Conservation (phyloP, 2,113 vertebrate species). For the Brachypodius melanocephalos region DNA sequence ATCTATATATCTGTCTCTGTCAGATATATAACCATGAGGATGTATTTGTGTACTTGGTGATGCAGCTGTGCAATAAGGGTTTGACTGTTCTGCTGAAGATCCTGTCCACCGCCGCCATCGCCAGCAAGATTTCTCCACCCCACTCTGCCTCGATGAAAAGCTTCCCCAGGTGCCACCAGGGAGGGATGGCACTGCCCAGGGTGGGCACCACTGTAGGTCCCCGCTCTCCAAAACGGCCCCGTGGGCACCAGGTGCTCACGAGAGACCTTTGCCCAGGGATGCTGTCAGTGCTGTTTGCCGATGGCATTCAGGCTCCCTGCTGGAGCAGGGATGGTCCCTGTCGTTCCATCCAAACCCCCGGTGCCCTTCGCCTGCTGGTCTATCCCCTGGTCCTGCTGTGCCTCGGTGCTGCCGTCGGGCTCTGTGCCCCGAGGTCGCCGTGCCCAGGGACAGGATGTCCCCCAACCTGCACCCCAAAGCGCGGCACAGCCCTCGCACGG, state of each 20-base stretch:
- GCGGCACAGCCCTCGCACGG: accelerated
- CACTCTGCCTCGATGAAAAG: not conserved
- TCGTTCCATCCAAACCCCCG: accelerated
- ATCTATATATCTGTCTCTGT: no score
- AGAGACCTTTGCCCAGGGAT: not conserved
- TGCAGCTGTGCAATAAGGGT: not conserved
- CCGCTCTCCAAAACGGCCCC: not conserved
- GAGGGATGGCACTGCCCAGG: not conserved
- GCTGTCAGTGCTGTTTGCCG: not conserved
- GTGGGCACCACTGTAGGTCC: not conserved
- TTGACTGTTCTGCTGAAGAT: not conserved
- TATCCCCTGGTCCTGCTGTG: not conserved
- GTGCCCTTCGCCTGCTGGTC: accelerated
- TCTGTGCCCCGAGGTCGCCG: not conserved
- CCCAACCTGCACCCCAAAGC: not conserved
- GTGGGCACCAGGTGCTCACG: accelerated
- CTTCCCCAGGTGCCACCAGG: not conserved
- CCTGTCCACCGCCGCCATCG: not conserved
- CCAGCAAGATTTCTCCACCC: not conserved
- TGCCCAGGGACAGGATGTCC: not conserved
- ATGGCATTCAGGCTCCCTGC: accelerated
- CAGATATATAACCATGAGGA: no score
- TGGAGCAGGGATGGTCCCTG: not conserved
- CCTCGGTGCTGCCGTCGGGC: accelerated
- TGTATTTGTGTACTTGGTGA: not conserved